Evolutionary conservation across 2,113 vertebrate genomes (phyloP).

Genomic region (Nibea coibor): DNA sequence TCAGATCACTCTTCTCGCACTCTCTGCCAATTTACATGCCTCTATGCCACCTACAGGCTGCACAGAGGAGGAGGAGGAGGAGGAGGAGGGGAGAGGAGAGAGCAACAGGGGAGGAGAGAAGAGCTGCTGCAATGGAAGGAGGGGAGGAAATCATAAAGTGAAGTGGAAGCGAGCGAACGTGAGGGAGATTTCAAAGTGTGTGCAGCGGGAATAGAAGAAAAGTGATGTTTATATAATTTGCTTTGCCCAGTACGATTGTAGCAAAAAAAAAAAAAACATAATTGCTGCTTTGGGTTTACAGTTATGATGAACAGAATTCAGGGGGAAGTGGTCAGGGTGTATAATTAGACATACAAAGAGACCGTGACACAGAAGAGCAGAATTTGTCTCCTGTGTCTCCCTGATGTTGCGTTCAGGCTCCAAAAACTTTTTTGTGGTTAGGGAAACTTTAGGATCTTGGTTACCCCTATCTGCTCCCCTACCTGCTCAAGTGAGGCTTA

Average conservation of each 20-base stretch:
- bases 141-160: not conserved
- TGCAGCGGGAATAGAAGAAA: not conserved
- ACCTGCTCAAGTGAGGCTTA: no score
- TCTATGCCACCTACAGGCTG: slow-evolving; percentile 58
- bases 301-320: not conserved
- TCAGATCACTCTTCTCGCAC: slow-evolving; percentile 58
- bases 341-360: not conserved
- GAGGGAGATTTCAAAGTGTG: not conserved
- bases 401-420: not conserved
- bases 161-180: slow-evolving; percentile 12
- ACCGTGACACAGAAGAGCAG: not conserved
- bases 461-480: no score
- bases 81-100: not conserved
- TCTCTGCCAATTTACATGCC: slow-evolving; percentile 63
- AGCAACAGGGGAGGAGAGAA: not conserved
- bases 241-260: not conserved
- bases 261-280: not conserved
- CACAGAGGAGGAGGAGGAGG: slow-evolving; percentile 15
- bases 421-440: not conserved
- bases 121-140: not conserved
- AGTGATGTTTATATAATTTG: not conserved
- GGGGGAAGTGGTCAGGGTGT: not conserved
- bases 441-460: no score
- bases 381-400: not conserved
- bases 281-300: not conserved